Base-by-base conservation (phyloP, 2,797 vertebrate genomes). In the Moxostoma hubbsi region DNA sequence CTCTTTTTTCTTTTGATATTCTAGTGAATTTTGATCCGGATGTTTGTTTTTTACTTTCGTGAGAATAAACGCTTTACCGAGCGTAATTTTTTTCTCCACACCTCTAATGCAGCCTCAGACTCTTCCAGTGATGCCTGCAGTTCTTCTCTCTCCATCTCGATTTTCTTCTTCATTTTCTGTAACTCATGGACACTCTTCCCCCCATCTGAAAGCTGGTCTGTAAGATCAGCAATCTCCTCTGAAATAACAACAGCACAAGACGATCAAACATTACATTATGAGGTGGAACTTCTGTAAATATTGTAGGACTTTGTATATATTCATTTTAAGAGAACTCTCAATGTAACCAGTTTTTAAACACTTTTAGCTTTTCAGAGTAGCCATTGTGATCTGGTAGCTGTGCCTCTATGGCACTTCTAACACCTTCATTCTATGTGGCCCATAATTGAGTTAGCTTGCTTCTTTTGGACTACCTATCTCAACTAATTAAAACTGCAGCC, bases 101-200 rank as follows among this genome's bases (percentile, higher is more conserved):
- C 95, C 94, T 95, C 95, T 74, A 95, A 77, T 0, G 95, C 92
- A 0, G 93, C 94, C 85, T 95, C 95, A 0, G 91, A 93, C 82
- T 95, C 95, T 78, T 95, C 95, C 74, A 95, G 86, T 0, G 94
- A 94, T 3, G 89, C 93, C 87, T 95, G 95, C 12, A 95, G 77
- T 86, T 95, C 95, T 1, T 95, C 94, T 54, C 94, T 95, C 85
- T 95, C 95, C 94, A 95, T 95, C 88, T 95, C 95, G 0, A 93
- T 91, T 85, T 95, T 95, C 89, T 94, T 95, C 82, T 94, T 95
- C 45, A 92, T 89, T 82, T 95, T 95, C 86, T 95, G 95, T 47
- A 95, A 93, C 87, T 95, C 95, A 0, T 95, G 93, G 75, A 93
- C 91, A 2, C 92, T 95, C 86, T 94, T 95, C 0, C 93, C 93